Percentiles rank a stretch among this genome's conserved stretches.
Evolutionary conservation across 1,140 invertebrate genomes (phyloP).

Genomic region (Spodoptera frugiperda): DNA sequence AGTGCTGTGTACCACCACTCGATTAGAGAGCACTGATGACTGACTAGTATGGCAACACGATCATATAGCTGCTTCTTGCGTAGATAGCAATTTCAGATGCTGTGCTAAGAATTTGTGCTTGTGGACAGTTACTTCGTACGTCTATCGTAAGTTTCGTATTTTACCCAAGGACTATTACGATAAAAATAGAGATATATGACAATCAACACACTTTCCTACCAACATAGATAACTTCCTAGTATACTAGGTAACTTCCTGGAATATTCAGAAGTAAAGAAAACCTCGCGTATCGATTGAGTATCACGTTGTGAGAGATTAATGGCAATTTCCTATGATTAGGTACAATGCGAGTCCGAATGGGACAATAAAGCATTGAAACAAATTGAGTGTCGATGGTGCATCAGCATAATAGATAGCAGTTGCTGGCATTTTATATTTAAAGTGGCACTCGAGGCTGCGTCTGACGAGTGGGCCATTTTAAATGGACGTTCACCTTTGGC

Average conservation of each 20-base stretch:
- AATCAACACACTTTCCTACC: too few species aligned
- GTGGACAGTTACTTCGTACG: background rate
- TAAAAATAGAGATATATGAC: too few species aligned
- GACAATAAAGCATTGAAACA: conserved; percentile 34
- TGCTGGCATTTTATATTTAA: conserved; percentile 4
- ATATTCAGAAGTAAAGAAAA: too few species aligned
- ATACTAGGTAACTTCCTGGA: too few species aligned
- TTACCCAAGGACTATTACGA: too few species aligned
- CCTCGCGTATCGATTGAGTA: too few species aligned
- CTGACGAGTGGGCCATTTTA: conserved; percentile 32
- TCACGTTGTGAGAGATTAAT: background rate
- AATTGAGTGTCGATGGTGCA: conserved; percentile 14
- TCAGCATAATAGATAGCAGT: conserved; percentile 4
- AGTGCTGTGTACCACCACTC: conserved; percentile 1
- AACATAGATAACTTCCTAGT: too few species aligned
- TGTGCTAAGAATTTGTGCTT: background rate
- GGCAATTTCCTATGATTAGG: conserved; percentile 7
- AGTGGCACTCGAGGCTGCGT: background rate
- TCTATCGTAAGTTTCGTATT: too few species aligned
- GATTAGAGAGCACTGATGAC: background rate
- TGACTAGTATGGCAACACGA: background rate
- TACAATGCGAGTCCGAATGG: background rate
- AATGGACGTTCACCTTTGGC: conserved; percentile 43
- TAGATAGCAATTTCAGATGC: too few species aligned
- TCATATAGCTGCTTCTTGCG: background rate